phyloP scores from a whole-genome alignment of 2,888 invertebrate species.

The Hypercompe scribonia region DNA sequence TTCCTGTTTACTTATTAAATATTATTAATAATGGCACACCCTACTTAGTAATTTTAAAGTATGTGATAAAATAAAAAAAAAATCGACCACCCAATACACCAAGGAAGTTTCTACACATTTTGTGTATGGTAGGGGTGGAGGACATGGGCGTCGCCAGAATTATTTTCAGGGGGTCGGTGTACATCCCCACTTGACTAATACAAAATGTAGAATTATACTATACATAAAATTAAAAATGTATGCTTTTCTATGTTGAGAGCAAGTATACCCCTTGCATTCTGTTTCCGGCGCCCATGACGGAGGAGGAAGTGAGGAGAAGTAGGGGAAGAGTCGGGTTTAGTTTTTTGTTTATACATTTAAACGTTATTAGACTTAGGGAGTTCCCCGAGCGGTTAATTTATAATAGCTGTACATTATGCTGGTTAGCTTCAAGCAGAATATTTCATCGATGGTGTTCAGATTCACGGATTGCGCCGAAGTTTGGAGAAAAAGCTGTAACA shows the following conservation, averaged over 20 bases:
- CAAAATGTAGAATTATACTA: no score
- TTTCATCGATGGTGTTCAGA: constrained; percentile 25
- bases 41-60: neutral
- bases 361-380: neutral
- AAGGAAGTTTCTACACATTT: neutral
- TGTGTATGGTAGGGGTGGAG: neutral
- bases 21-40: neutral
- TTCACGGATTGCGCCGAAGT: constrained; percentile 78
- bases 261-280: no score
- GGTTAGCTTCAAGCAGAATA: constrained; percentile 46
- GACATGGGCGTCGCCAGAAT: no score
- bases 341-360: neutral
- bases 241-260: no score
- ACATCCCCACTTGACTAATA: no score
- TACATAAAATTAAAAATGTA: no score
- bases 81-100: neutral
- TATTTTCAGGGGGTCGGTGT: no score
- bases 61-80: neutral
- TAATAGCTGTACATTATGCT: constrained; percentile 27
- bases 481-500: constrained; percentile 83
- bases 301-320: neutral
- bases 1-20: neutral
- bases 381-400: constrained; percentile 17
- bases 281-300: no score
- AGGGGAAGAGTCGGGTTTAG: neutral